These are phyloP conservation scores for Amphiduros pacificus DNA, from an alignment of 2,888 invertebrate species.

Conservation along the genomic window DNA sequence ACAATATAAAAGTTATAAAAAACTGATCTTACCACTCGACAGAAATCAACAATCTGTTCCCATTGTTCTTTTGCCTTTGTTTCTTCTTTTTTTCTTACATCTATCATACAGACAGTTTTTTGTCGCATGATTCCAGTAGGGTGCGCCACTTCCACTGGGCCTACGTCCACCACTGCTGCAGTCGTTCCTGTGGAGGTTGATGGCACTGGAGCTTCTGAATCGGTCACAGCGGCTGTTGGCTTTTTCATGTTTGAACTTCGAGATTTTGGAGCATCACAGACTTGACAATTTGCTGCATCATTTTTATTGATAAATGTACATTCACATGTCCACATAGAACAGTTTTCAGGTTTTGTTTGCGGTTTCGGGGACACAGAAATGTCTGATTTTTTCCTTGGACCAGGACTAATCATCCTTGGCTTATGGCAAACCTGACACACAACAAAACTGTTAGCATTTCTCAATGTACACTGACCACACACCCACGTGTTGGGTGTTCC, in stretches of 20 bases:
- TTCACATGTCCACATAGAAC: slow-evolving; percentile 75
- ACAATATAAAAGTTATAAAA: too few species aligned
- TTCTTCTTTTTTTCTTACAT: slow-evolving; percentile 79
- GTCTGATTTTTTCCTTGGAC: too few species aligned
- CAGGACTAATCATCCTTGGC: neutral
- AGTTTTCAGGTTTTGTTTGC: too few species aligned
- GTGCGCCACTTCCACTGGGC: neutral
- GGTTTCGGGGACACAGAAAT: too few species aligned
- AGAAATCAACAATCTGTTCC: slow-evolving; percentile 88
- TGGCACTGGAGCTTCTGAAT: too few species aligned
- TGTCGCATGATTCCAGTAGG: slow-evolving; percentile 30
- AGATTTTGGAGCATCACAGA: slow-evolving; percentile 65
- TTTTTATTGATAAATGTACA: slow-evolving; percentile 82
- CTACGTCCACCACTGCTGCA: neutral
- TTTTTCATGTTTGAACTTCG: neutral
- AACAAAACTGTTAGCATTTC: slow-evolving; percentile 73
- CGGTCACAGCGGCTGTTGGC: neutral
- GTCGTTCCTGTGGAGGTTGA: too few species aligned
- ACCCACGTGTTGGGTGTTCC: slow-evolving; percentile 69
- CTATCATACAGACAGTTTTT: slow-evolving; percentile 82
- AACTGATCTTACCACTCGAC: slow-evolving; percentile 71
- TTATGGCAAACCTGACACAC: slow-evolving; percentile 84
- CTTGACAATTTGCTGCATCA: slow-evolving; percentile 74
- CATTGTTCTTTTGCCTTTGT: slow-evolving; percentile 85
- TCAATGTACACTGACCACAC: slow-evolving; percentile 83